These are phyloP conservation scores for Noctua pronuba DNA, from an alignment of 2,888 invertebrate genomes.

Conservation along the genomic window DNA sequence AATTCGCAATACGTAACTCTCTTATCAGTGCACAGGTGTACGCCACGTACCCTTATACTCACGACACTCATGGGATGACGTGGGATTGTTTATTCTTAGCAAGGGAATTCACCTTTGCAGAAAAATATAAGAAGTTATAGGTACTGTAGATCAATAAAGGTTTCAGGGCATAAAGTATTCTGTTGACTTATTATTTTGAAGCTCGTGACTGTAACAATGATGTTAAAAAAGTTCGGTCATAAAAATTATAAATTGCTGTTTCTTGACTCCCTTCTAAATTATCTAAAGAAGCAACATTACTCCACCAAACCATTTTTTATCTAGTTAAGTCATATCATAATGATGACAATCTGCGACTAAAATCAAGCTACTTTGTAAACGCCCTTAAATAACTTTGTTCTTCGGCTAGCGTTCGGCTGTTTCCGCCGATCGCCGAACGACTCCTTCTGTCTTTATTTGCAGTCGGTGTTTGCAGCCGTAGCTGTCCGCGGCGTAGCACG, in stretches of 20 bases:
- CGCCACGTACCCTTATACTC: slow-evolving; percentile 30
- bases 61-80: slow-evolving; percentile 55
- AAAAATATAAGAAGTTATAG: slow-evolving; percentile 8
- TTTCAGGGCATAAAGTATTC: neutral
- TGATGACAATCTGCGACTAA: slow-evolving; percentile 66
- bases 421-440: slow-evolving; percentile 79
- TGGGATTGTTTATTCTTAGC: slow-evolving; percentile 47
- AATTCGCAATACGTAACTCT: slow-evolving; percentile 43
- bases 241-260: slow-evolving; percentile 29
- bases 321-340: slow-evolving; percentile 62
- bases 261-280: neutral
- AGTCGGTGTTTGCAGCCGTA: slow-evolving; percentile 73
- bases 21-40: slow-evolving; percentile 61
- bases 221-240: neutral
- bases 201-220: neutral
- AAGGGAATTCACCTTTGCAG: slow-evolving; percentile 36
- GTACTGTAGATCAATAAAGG: slow-evolving; percentile 26
- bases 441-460: slow-evolving; percentile 78
- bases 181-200: neutral
- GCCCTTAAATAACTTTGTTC: slow-evolving; percentile 79
- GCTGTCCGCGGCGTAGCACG: slow-evolving; percentile 80
- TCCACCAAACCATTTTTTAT: slow-evolving; percentile 60
- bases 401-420: slow-evolving; percentile 74
- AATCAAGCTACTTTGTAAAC: slow-evolving; percentile 70
- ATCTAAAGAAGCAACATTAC: slow-evolving; percentile 20